Evolutionary conservation across 2,113 vertebrate genomes (phyloP), one percentile per base, ranked within the genome.

Genomic region (Gopherus evgoodei): DNA sequence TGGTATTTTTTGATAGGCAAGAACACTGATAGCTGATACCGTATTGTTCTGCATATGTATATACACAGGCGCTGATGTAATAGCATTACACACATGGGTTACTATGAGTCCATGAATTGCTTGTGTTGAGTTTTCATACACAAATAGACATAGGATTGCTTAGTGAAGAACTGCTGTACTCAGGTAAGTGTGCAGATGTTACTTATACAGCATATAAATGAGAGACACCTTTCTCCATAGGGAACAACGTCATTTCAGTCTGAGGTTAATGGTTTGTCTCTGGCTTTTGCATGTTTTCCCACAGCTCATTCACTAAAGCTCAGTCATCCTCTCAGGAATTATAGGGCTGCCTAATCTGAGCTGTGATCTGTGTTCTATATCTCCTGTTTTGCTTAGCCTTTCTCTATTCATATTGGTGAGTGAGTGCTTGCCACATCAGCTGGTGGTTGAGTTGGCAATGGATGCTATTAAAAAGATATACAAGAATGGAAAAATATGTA

Each of bases 21-120:
- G 76, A 50, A 31, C 14, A 44, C 27, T 49, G 29, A 29, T 31
- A 80, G 69, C 24, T 44, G 42, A 42, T 44, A 42, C 11, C 42
- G 6, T 25, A 25, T 24, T 42, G 11, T 76, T 44, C n/a, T 24
- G 72, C 31, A 75, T 44, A 75, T 25, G 38, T 42, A 75, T 42
- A 11, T 11, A 44, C 11, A 79, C 13, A 6, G 57, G 65, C 83
- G 88, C 31, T 42, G 0, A 0, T 13, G 35, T 1, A 10, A 38
- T 65, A 52, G 29, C 38, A 2, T 65, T 1, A 2, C 2, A 57
- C 16, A 29, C 3, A 83, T 12, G 13, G 75, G 8, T 0, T 56
- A 19, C 21, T 29, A 16, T 0, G 0, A 53, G 42, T 35, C 83
- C 22, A 78, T 27, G 53, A 94, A 81, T 83, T 12, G 50, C 54